Conservation (phyloP, 2,113 vertebrate species). For the Nipponia nippon region DNA sequence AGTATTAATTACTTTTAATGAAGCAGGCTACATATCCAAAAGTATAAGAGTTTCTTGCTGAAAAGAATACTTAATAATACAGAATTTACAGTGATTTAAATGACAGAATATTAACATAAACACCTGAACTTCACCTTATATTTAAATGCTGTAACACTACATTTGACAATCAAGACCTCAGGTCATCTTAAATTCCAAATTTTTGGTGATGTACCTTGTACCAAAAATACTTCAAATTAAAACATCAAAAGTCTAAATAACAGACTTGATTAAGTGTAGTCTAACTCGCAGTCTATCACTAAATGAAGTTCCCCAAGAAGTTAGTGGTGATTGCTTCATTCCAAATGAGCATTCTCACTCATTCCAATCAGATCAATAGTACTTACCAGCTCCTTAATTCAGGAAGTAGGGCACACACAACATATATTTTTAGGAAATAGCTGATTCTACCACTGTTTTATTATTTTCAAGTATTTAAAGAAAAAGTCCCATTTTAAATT, state of each 20-base stretch:
- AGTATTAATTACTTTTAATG: neutral
- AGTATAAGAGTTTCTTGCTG: neutral
- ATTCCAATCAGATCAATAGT: neutral
- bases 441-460: neutral
- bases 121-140: neutral
- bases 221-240: neutral
- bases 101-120: neutral
- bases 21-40: neutral
- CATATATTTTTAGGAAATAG: neutral
- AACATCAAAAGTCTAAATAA: neutral
- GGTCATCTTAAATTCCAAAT: neutral
- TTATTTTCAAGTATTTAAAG: neutral
- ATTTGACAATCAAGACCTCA: neutral
- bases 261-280: neutral
- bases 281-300: neutral
- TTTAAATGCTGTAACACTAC: neutral
- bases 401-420: neutral
- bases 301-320: neutral
- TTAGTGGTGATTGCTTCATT: rapidly evolving
- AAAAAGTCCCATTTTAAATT: neutral
- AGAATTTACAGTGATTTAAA: neutral
- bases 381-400: neutral
- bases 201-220: neutral
- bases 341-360: neutral
- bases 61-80: neutral